Evolutionary conservation across 2,888 invertebrate species (phyloP).

Genomic region (Drosophila tripunctata): DNA sequence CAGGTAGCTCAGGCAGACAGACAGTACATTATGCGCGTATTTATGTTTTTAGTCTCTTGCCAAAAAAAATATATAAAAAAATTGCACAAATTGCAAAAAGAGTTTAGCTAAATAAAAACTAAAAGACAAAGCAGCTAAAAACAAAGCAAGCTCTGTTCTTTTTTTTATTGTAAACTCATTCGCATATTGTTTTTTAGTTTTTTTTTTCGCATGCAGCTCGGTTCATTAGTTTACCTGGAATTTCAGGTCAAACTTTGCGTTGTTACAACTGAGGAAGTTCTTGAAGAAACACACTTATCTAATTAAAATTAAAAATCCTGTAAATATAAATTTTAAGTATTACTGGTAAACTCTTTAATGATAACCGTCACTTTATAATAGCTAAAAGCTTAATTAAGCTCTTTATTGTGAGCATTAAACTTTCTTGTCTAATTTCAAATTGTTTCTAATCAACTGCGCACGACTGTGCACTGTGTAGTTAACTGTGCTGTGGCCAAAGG

Average conservation of each 20-base stretch:
- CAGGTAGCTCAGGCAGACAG: conserved; percentile 43
- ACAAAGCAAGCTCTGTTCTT: conserved; percentile 43
- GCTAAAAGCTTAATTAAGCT: conserved; percentile 17
- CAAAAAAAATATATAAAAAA: conserved; percentile 39
- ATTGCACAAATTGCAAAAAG: conserved; percentile 50
- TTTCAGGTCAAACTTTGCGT: conserved; percentile 63
- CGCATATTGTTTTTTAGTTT: conserved; percentile 18
- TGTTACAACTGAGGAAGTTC: conserved; percentile 25
- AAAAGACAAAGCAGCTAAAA: conserved; percentile 32
- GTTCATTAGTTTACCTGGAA: conserved; percentile 70
- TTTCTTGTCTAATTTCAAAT: conserved; percentile 20
- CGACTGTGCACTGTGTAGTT: conserved; percentile 43
- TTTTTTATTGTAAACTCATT: not conserved
- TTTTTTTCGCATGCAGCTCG: conserved; percentile 42
- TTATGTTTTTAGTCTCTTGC: conserved; percentile 23
- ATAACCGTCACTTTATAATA: not conserved
- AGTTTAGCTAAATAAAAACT: conserved; percentile 23
- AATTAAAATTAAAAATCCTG: too few relatives aligned
- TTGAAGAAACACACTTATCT: conserved; percentile 21
- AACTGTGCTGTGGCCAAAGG: conserved; percentile 44
- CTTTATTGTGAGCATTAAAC: conserved; percentile 20
- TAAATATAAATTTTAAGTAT: not conserved
- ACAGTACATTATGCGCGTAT: conserved; percentile 23
- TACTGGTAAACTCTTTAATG: not conserved
- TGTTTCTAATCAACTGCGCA: conserved; percentile 47